phyloP scores from a whole-genome alignment of 2,797 vertebrate genomes.

The Acanthis flammea region DNA sequence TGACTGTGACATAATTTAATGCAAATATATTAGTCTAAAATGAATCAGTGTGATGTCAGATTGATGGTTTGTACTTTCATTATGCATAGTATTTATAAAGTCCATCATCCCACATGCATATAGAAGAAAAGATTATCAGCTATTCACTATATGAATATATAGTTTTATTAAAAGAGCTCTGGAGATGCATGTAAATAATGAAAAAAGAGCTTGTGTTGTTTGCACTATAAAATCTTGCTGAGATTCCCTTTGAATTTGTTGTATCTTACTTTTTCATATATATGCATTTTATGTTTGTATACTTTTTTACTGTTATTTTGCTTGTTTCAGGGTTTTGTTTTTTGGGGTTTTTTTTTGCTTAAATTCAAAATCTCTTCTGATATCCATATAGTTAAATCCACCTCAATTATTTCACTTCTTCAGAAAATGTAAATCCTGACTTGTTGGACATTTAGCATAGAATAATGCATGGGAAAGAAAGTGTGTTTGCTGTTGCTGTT shows the following conservation, averaged over 20 bases:
- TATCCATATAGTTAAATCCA: not conserved
- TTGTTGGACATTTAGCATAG: not conserved
- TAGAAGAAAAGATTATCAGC: conserved; percentile 63
- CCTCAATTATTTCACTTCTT: not conserved
- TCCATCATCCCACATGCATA: not conserved
- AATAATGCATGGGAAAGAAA: not conserved
- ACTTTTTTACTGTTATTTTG: not conserved
- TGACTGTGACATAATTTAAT: conserved; percentile 2
- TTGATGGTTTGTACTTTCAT: conserved; percentile 39
- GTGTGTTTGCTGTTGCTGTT: not conserved
- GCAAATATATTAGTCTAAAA: conserved; percentile 12
- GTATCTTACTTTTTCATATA: not conserved
- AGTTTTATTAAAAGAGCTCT: conserved; percentile 59
- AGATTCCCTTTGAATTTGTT: conserved; percentile 59
- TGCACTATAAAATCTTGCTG: conserved; percentile 37
- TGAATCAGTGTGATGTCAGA: conserved; percentile 11
- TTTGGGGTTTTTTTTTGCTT: not conserved
- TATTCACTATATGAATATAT: conserved; percentile 30
- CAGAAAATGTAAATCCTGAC: not conserved
- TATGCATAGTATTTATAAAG: conserved; percentile 46
- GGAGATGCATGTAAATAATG: conserved; percentile 43
- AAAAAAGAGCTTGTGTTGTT: conserved; percentile 45
- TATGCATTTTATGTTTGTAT: not conserved
- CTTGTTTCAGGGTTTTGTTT: not conserved
- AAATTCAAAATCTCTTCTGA: not conserved